phyloP scores from a whole-genome alignment of 2,113 vertebrate species.

The Spermophilus dauricus region DNA sequence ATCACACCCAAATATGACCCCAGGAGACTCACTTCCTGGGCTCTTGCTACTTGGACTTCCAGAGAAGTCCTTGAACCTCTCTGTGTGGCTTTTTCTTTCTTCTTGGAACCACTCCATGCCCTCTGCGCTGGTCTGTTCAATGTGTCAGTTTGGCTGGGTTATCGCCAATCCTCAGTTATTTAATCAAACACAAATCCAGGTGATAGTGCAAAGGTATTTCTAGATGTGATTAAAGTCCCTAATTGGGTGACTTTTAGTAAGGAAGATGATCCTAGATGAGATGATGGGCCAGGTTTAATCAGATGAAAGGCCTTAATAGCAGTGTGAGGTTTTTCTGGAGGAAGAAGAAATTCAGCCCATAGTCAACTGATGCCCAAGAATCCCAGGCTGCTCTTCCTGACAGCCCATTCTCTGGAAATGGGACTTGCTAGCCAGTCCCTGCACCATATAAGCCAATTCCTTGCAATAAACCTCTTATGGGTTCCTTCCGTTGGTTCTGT shows the following conservation, averaged over 20 bases:
- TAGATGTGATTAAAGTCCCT: not conserved
- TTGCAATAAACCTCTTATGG: not conserved
- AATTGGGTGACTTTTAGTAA: slow-evolving; percentile 18
- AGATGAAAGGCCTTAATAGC: not conserved
- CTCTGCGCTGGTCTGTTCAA: not conserved
- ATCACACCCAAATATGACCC: not conserved
- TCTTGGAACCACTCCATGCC: not conserved
- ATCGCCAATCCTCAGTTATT: not conserved
- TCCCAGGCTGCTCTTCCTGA: not conserved
- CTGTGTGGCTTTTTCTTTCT: not conserved
- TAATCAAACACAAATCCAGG: not conserved
- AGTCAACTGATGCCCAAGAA: not conserved
- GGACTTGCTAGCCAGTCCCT: not conserved
- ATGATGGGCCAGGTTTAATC: not conserved
- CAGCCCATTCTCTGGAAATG: accelerated
- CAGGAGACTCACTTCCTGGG: not conserved
- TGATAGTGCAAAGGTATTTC: not conserved
- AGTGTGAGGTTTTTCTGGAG: not conserved
- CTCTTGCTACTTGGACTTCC: not conserved
- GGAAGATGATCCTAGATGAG: not conserved
- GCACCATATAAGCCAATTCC: not conserved
- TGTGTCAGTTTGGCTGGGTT: too few species aligned
- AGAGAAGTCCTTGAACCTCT: not conserved
- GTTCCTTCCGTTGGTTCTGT: not conserved
- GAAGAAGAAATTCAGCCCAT: not conserved